Percentiles rank a stretch among this genome's conserved stretches.
Conservation (phyloP, 1,140 invertebrate species). For the Calycopis cecrops region DNA sequence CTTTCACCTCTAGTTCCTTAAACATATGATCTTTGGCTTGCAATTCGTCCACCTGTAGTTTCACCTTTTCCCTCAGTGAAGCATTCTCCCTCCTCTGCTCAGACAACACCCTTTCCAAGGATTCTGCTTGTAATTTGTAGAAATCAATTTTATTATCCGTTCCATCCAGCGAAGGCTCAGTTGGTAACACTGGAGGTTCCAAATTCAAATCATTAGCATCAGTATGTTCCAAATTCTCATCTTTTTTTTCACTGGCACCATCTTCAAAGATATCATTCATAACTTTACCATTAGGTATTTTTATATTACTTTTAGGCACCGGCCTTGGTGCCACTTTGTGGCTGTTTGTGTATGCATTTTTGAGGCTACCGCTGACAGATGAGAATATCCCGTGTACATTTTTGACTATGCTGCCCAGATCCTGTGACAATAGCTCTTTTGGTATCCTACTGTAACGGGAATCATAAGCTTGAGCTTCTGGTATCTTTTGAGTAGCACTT, state of each 20-base stretch:
- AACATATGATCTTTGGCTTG: conserved; percentile 58
- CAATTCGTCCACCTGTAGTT: conserved; percentile 50
- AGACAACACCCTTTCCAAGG: conserved; percentile 48
- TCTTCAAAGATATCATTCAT: conserved; percentile 67
- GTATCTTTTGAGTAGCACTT: conserved; percentile 47
- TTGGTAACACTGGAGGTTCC: conserved; percentile 22
- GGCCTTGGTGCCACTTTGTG: conserved; percentile 43
- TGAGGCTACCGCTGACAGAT: conserved; percentile 58
- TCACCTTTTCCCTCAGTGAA: conserved; percentile 43
- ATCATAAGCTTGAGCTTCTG: conserved; percentile 36
- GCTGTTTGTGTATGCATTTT: conserved; percentile 52
- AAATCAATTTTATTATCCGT: conserved; percentile 40
- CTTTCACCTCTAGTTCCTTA: conserved; percentile 59
- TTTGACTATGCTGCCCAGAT: conserved; percentile 61
- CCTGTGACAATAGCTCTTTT: conserved; percentile 59
- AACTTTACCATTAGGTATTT: conserved; percentile 47
- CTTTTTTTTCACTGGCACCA: conserved; percentile 24
- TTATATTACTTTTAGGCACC: conserved; percentile 36
- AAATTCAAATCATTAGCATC: not conserved
- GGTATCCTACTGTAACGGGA: conserved; percentile 41
- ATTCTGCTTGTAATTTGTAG: conserved; percentile 51
- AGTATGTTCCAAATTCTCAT: not conserved
- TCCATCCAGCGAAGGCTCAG: conserved; percentile 12
- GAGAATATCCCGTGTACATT: conserved; percentile 67
- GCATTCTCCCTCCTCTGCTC: conserved; percentile 57